Evolutionary conservation across 2,888 invertebrate genomes (phyloP).

Genomic region (Mamestra brassicae): DNA sequence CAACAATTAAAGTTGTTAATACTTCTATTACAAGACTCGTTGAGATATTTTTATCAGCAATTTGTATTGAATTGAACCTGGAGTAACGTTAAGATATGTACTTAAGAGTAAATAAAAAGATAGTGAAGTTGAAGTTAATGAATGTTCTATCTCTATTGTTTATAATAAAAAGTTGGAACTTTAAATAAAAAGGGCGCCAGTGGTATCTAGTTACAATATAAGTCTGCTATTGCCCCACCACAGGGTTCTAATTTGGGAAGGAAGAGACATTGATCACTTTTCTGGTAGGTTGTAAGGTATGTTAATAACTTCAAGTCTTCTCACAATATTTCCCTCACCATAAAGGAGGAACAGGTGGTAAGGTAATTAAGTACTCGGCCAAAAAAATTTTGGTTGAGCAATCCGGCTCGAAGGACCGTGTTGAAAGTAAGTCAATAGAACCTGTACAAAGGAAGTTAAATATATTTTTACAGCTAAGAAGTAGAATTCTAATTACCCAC

Average conservation of each 20-base stretch:
- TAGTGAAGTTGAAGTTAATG: conserved; percentile 17
- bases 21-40: background rate
- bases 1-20: background rate
- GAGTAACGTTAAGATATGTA: background rate
- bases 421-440: background rate
- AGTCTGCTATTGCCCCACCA: background rate
- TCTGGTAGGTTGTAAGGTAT: background rate
- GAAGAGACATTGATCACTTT: background rate
- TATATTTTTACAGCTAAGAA: too few relatives aligned
- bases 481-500: too few relatives aligned
- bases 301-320: too few relatives aligned
- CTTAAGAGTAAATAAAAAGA: conserved; percentile 14
- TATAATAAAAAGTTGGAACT: background rate
- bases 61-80: conserved; percentile 17
- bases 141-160: background rate
- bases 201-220: background rate
- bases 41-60: conserved; percentile 15
- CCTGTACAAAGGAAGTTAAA: background rate
- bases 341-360: too few relatives aligned
- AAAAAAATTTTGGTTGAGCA: background rate
- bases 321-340: too few relatives aligned
- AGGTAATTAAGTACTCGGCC: background rate
- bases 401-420: conserved; percentile 1
- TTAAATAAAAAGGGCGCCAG: background rate
- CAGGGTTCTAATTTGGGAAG: background rate